Evolutionary conservation across 2,797 vertebrate genomes (phyloP).

Genomic region (Halcyon chelicuti): DNA sequence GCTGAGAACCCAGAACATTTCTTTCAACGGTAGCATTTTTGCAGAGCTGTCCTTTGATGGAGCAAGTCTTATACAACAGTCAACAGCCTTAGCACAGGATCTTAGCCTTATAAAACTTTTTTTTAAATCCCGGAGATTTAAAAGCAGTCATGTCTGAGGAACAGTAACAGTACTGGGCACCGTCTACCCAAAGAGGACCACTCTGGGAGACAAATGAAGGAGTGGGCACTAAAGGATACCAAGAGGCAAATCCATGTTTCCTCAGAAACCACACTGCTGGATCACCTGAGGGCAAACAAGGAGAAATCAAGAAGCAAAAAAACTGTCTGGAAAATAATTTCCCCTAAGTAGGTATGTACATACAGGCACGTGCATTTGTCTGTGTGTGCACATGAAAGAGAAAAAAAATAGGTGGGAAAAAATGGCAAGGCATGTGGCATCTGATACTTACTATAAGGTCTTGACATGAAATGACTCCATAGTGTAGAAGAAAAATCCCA

Average conservation of each 20-base stretch:
- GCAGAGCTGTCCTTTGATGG: neutral
- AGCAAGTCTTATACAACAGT: neutral
- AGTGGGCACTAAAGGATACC: neutral
- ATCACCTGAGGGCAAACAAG: neutral
- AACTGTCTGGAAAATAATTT: neutral
- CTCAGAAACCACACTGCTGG: neutral
- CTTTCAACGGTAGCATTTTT: neutral
- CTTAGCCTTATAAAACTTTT: neutral
- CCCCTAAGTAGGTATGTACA: neutral
- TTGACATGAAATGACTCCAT: neutral
- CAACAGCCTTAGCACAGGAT: neutral
- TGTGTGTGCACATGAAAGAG: neutral
- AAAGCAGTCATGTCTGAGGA: neutral
- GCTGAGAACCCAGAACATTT: neutral
- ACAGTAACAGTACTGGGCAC: neutral
- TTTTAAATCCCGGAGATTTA: neutral
- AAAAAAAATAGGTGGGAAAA: neutral
- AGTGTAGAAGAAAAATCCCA: conserved; percentile 14
- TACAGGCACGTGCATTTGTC: neutral
- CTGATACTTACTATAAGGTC: neutral
- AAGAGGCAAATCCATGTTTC: neutral
- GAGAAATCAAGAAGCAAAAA: neutral
- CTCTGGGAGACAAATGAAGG: neutral
- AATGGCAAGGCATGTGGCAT: neutral
- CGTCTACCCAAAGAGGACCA: neutral